Evolutionary conservation across 2,797 vertebrate species (phyloP), one percentile per base, ranked within the genome.

Genomic region (Lerista edwardsae): DNA sequence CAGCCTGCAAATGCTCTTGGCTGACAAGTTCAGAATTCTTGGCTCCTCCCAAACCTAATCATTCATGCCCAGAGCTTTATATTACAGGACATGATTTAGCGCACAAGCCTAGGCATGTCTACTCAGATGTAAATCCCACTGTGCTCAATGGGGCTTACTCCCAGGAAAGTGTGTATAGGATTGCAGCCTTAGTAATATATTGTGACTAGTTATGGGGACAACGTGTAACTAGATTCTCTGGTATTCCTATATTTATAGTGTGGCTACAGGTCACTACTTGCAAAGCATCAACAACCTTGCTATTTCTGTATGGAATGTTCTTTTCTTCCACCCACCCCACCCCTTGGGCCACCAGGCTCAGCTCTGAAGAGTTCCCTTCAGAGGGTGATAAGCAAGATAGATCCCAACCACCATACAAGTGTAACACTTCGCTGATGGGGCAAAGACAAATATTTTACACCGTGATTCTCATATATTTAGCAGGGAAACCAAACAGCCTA

Each of bases 221-320:
- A 59, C 64, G 17, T 87, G 82, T 72, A 84, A 87, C 57, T 69
- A 59, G 79, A 84, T 72, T 75, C 72, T 41, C 65, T 71, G 73
- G 55, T 27, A 80, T 80, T 25, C 41, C 67, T 84, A 75, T 84
- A 87, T 84, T 87, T 81, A 87, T 72, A 87, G 78, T 80, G 67
- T 69, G 39, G 82, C n/a, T n/a, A 80, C 73, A 44, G 57, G 79
- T 27, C 51, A 64, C 57, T 69, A 75, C 78, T 76, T 51, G 77
- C 57, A 75, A 61, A 83, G 61, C 31, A 74, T 57, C 69, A 84
- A 71, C 44, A 75, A 75, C 64, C 59, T 62, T 74, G 82, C 77
- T 87, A 87, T 87, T 87, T 76, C 57, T 76, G 82, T 64, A 76
- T 72, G 82, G 82, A 76, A 87, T 87, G 82, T 77, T 84, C 72